These are phyloP conservation scores for Perizoma flavofasciatum DNA, from an alignment of 2,888 invertebrate species.

Conservation along the genomic window DNA sequence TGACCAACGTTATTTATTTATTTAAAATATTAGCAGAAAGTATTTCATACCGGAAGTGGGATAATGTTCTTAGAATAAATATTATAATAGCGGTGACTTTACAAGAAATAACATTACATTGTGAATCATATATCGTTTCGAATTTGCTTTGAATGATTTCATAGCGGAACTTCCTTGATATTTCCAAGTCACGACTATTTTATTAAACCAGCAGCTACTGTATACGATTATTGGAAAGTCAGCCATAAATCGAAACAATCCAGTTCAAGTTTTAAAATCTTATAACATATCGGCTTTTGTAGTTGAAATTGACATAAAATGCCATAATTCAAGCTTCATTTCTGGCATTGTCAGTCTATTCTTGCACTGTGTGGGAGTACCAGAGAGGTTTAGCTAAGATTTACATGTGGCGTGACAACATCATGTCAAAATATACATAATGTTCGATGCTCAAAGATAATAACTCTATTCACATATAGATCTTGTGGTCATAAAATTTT, in stretches of 20 bases:
- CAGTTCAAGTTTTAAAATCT: constrained; percentile 37
- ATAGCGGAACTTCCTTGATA: constrained; percentile 51
- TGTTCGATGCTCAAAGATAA: constrained; percentile 44
- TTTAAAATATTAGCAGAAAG: too few relatives aligned
- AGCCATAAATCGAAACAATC: constrained; percentile 34
- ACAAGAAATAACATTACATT: constrained; percentile 45
- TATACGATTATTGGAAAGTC: constrained; percentile 39
- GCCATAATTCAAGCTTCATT: constrained; percentile 51
- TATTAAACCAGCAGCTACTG: constrained; percentile 44
- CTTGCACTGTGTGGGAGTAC: constrained; percentile 48
- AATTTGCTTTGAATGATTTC: constrained; percentile 48
- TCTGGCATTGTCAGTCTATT: constrained; percentile 46
- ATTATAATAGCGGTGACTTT: constrained; percentile 39
- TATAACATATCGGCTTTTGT: constrained; percentile 36
- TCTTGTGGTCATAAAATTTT: constrained; percentile 34
- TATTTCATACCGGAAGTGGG: too few relatives aligned
- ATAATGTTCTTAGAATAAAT: constrained; percentile 21
- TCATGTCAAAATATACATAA: constrained; percentile 57
- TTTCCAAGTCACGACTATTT: constrained; percentile 48
- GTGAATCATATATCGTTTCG: constrained; percentile 46
- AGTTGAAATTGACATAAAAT: constrained; percentile 38
- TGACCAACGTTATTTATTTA: too few relatives aligned
- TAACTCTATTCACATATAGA: constrained; percentile 44
- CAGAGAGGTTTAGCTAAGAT: constrained; percentile 54
- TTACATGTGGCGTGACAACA: constrained; percentile 55